Evolutionary conservation across 2,113 vertebrate genomes (phyloP).

Genomic region (Phyllopteryx taeniolatus): DNA sequence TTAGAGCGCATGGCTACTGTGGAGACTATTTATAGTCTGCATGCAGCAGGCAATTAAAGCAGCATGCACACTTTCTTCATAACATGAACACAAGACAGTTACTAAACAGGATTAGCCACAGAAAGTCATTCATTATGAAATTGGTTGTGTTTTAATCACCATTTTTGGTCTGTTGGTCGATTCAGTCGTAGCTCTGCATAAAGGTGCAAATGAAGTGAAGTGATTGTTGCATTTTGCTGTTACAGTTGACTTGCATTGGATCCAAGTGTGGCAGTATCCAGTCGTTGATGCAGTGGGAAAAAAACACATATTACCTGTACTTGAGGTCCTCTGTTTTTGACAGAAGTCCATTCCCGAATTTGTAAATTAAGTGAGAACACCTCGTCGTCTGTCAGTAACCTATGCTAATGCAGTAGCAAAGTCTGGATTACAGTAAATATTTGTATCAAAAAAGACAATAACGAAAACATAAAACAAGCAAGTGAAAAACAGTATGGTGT

Average conservation of each 20-base stretch:
- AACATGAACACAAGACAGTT: slow-evolving; percentile 28
- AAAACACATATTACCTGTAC: too few species aligned
- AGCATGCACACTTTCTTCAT: slow-evolving; percentile 45
- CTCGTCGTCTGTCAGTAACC: too few species aligned
- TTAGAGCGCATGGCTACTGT: slow-evolving; percentile 45
- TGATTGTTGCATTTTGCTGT: not conserved
- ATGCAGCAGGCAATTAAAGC: slow-evolving; percentile 38
- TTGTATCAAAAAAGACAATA: not conserved
- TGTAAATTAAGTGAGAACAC: too few species aligned
- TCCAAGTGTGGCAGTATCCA: not conserved
- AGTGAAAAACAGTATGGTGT: too few species aligned
- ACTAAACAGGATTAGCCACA: slow-evolving; percentile 9
- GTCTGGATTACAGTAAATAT: not conserved
- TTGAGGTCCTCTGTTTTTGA: too few species aligned
- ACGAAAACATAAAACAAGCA: not conserved
- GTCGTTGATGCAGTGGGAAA: too few species aligned
- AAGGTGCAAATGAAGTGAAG: too few species aligned
- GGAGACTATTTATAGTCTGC: slow-evolving; percentile 59
- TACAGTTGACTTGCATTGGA: not conserved
- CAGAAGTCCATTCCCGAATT: too few species aligned
- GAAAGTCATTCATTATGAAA: slow-evolving; percentile 17
- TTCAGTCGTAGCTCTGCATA: not conserved
- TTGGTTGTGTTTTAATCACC: not conserved
- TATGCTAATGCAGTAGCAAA: not conserved
- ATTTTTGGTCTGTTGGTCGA: not conserved